These are phyloP conservation scores for Laticauda laticaudata DNA, from an alignment of 2,113 vertebrate species.

Conservation along the genomic window DNA sequence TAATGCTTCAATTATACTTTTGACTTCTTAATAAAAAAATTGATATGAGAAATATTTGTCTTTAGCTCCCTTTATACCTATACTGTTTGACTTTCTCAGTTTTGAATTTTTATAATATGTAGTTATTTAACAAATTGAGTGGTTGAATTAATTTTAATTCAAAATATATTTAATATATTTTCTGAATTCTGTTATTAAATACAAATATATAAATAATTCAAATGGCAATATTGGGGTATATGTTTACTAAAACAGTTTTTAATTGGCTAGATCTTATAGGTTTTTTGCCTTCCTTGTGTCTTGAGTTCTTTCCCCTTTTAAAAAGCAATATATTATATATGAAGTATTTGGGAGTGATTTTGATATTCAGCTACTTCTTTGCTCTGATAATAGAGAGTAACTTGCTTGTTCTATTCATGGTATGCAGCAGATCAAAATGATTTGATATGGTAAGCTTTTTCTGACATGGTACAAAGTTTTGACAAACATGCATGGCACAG, in stretches of 20 bases:
- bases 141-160: slow-evolving; percentile 1
- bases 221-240: background rate
- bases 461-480: slow-evolving; percentile 81
- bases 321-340: slow-evolving; percentile 24
- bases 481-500: slow-evolving; percentile 84
- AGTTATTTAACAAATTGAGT: slow-evolving; percentile 2
- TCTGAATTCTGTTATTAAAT: background rate
- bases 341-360: slow-evolving; percentile 35
- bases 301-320: background rate
- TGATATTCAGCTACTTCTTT: slow-evolving; percentile 59
- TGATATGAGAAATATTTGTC: slow-evolving; percentile 55
- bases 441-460: slow-evolving; percentile 77
- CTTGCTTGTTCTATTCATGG: slow-evolving; percentile 66
- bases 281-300: slow-evolving; percentile 17
- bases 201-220: background rate
- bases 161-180: background rate
- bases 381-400: slow-evolving; percentile 61
- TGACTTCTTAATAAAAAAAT: slow-evolving; percentile 32
- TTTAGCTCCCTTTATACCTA: slow-evolving; percentile 64
- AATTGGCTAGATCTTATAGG: background rate
- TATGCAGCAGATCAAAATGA: slow-evolving; percentile 71
- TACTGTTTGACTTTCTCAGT: slow-evolving; percentile 39
- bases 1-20: slow-evolving; percentile 42
- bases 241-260: slow-evolving; percentile 23
- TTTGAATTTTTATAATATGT: slow-evolving; percentile 20